These are phyloP conservation scores for Plectrocnemia conspersa DNA, from an alignment of 1,140 invertebrate species.

Conservation along the genomic window DNA sequence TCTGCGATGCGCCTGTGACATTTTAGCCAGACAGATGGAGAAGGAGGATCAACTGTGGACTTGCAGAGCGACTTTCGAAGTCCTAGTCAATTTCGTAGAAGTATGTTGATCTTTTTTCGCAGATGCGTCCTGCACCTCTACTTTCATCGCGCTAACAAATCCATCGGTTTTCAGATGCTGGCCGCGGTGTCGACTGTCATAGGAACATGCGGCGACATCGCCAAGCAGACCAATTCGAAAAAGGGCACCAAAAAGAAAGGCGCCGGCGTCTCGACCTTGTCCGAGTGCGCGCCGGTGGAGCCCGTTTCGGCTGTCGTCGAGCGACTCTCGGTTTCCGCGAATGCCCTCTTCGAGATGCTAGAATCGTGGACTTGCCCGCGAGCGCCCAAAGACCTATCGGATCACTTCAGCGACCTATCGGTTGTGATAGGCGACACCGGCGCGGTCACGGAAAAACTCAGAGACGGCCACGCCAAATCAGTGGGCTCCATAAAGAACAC, in stretches of 20 bases:
- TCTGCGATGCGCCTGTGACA: constrained; percentile 2
- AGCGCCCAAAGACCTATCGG: constrained; percentile 10
- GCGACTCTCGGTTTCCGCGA: background rate
- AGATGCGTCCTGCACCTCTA: background rate
- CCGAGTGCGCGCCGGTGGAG: constrained; percentile 5
- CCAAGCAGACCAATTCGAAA: constrained; percentile 9
- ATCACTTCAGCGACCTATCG: constrained; percentile 17
- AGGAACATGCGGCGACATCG: constrained; percentile 8
- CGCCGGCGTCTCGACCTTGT: background rate
- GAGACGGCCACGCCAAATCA: constrained; percentile 15
- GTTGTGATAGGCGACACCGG: constrained; percentile 17
- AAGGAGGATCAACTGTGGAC: constrained; percentile 29
- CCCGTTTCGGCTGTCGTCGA: constrained; percentile 3
- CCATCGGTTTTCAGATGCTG: constrained; percentile 6
- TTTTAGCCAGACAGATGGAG: constrained; percentile 26
- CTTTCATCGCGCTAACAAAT: background rate
- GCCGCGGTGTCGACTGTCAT: constrained; percentile 1
- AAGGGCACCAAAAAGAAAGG: constrained; percentile 12
- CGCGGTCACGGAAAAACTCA: constrained; percentile 15
- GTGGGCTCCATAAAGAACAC: constrained; percentile 8
- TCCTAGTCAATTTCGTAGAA: constrained; percentile 43
- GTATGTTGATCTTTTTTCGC: constrained; percentile 34
- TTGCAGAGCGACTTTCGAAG: constrained; percentile 36
- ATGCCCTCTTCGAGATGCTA: constrained; percentile 1
- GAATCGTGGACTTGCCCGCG: constrained; percentile 11